phyloP scores from a whole-genome alignment of 1,140 invertebrate genomes.

The Drosophila azteca region DNA sequence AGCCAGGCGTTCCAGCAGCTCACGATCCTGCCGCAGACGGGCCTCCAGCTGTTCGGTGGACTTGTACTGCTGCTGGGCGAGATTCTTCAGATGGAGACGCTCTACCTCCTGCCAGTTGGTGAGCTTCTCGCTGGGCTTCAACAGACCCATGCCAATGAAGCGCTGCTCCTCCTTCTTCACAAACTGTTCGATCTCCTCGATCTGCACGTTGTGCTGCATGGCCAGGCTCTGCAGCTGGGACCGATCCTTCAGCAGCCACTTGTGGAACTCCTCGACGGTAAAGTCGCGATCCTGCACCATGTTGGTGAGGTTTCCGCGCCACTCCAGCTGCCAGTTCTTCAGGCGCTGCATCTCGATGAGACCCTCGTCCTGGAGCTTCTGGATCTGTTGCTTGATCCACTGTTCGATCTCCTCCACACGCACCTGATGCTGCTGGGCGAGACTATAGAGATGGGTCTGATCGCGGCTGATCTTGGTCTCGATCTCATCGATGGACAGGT shows the following conservation, averaged over 20 bases:
- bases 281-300: conserved; percentile 80
- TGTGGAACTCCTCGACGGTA: conserved; percentile 81
- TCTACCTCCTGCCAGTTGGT: conserved; percentile 82
- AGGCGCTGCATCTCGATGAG: conserved; percentile 76
- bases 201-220: conserved; percentile 80
- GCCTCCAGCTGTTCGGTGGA: conserved; percentile 78
- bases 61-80: conserved; percentile 77
- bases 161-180: conserved; percentile 80
- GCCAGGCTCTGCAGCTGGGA: conserved; percentile 67
- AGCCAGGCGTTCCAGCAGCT: conserved; percentile 68
- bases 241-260: conserved; percentile 77
- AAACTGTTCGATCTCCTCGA: conserved; percentile 80
- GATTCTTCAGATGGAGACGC: conserved; percentile 69
- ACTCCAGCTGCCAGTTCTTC: conserved; percentile 76
- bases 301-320: conserved; percentile 78
- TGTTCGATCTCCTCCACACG: conserved; percentile 80
- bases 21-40: conserved; percentile 71
- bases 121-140: conserved; percentile 78
- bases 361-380: conserved; percentile 67
- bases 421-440: conserved; percentile 78
- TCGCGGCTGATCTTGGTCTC: conserved; percentile 67
- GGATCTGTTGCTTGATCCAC: conserved; percentile 77
- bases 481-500: conserved; percentile 75
- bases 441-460: conserved; percentile 70
- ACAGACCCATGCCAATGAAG: conserved; percentile 73